Base-by-base conservation (phyloP, 2,113 vertebrate species). In the Origma solitaria region DNA sequence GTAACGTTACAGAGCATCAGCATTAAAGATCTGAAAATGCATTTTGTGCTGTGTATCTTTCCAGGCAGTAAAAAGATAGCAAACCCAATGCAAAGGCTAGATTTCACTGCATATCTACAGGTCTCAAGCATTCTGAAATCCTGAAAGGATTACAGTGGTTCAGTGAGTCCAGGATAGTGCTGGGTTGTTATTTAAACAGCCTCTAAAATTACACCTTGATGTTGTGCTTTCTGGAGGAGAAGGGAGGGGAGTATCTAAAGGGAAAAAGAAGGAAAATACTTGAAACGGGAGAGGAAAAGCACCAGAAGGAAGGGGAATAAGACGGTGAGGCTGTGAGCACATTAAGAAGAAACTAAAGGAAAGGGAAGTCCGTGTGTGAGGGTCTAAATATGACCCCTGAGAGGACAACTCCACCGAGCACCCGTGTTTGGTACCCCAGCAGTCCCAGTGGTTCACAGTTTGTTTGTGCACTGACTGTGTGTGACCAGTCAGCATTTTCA, bases 251-350 rank as follows among this genome's bases (percentile, higher is more conserved):
- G 12, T 18, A 35, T 30, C 13, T 61, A 19, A 72, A 69, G 10
- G 27, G 31, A 2, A 45, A 60, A 91, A 66, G 33, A 18, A 57
- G 35, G 21, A 47, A 84, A 82, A 54, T 14, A 27, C 25, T 53
- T 58, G 30, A 83, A 69, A 45, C 1, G 6, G 50, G 10, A 78
- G 28, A 71, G n/a, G 27, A 68, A 76, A 33, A 85, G 12, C 20
- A 2, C 33, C 13, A 44, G n/a, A 73, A 72, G 13, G 33, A 64
- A 65, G 21, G 14, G 8, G 30, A 65, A 24, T 14, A 49, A 79
- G 35, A 79, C 2, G 0, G 5, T 24, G 47, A 76, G 37, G 47
- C 30, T 3, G 2, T 30, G 18, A 1, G 0, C n/a, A 37, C 19
- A 30, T 15, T 31, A 45, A 54, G 20, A 24, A 54, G 16, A 27